These are phyloP conservation scores for Andrena cerasifolii DNA, from an alignment of 1,140 invertebrate species.

Conservation along the genomic window DNA sequence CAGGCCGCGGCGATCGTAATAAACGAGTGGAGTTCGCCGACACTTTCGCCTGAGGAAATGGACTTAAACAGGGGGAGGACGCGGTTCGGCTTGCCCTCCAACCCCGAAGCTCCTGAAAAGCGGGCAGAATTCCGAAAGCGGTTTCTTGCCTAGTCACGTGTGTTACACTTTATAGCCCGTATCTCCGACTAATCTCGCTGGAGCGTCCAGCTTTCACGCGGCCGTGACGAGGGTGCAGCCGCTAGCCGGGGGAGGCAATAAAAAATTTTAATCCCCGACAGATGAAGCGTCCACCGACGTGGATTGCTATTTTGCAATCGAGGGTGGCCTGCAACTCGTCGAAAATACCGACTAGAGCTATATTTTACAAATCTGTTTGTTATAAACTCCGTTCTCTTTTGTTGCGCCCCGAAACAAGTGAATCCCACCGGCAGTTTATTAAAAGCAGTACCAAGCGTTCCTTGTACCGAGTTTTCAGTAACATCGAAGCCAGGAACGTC, in stretches of 20 bases:
- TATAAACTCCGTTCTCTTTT: too few species aligned
- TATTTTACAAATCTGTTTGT: too few species aligned
- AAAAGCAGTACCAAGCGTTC: too few species aligned
- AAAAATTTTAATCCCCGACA: slow-evolving; percentile 36
- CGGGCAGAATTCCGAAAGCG: neutral
- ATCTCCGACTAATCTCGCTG: slow-evolving; percentile 45
- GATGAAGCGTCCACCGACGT: slow-evolving; percentile 1
- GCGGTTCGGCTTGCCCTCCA: too few species aligned
- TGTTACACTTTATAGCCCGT: slow-evolving; percentile 40
- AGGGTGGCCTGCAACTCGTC: too few species aligned
- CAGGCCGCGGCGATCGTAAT: slow-evolving; percentile 7
- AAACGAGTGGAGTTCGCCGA: slow-evolving; percentile 4
- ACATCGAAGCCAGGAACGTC: too few species aligned
- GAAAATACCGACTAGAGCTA: too few species aligned
- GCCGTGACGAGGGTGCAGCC: neutral
- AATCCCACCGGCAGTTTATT: too few species aligned
- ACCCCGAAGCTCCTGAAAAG: neutral
- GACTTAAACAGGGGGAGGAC: too few species aligned
- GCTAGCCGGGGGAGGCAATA: neutral
- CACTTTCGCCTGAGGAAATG: slow-evolving; percentile 3
- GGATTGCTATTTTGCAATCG: neutral
- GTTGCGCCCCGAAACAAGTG: too few species aligned
- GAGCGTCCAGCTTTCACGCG: neutral
- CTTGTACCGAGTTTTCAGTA: too few species aligned
- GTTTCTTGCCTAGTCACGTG: slow-evolving; percentile 18